Conservation (phyloP, 2,888 invertebrate species). For the Lasioglossum zephyrum region DNA sequence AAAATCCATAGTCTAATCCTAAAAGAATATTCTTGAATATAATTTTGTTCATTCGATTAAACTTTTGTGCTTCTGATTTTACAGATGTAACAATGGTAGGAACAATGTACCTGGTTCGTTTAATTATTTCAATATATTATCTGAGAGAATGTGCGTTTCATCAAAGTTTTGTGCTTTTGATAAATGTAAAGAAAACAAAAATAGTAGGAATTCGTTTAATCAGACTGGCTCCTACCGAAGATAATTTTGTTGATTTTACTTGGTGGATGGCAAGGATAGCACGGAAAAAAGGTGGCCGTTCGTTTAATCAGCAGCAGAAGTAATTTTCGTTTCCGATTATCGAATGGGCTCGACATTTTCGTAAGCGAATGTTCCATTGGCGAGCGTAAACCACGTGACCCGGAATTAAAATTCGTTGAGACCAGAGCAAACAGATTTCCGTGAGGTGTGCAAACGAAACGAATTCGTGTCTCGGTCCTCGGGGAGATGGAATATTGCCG, state of each 20-base stretch:
- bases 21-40: too few relatives aligned
- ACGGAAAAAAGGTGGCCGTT: background rate
- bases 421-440: slow-evolving; percentile 33
- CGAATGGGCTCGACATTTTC: background rate
- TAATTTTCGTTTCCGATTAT: background rate
- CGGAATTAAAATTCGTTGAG: slow-evolving; percentile 29
- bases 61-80: too few relatives aligned
- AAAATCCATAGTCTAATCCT: too few relatives aligned
- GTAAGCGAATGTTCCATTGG: background rate
- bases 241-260: background rate
- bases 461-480: slow-evolving; percentile 11
- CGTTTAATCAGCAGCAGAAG: background rate
- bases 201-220: background rate
- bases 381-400: background rate
- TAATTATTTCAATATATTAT: background rate
- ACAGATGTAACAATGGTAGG: too few relatives aligned
- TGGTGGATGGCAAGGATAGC: background rate
- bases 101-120: too few relatives aligned
- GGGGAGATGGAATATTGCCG: slow-evolving; percentile 18
- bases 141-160: background rate
- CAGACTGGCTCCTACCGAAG: background rate
- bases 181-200: background rate
- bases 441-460: slow-evolving; percentile 4
- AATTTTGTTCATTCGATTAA: too few relatives aligned
- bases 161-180: background rate